Evolutionary conservation across 2,113 vertebrate species (phyloP).

Genomic region (Lonchura striata): DNA sequence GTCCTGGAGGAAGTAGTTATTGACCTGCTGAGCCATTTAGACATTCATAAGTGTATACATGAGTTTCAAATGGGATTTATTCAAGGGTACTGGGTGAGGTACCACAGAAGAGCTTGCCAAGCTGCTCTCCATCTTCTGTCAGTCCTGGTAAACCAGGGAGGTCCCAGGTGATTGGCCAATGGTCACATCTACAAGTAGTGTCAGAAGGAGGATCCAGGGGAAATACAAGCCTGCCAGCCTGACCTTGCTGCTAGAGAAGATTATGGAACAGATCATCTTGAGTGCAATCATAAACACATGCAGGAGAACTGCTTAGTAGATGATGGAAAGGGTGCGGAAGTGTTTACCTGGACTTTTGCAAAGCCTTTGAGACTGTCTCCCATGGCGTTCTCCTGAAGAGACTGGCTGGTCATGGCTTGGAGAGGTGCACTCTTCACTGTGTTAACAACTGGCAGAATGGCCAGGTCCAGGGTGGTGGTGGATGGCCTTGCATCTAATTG

Average conservation of each 20-base stretch:
- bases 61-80: neutral
- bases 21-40: neutral
- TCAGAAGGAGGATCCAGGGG: neutral
- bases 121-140: neutral
- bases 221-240: neutral
- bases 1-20: neutral
- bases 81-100: neutral
- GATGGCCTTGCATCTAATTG: neutral
- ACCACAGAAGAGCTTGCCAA: rapidly evolving
- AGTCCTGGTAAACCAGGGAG: neutral
- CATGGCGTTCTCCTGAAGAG: rapidly evolving
- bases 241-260: neutral
- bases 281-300: no score
- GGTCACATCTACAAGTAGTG: neutral
- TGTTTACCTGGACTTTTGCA: no score
- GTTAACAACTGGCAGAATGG: neutral
- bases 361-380: neutral
- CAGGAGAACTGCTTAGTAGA: neutral
- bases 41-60: neutral
- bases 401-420: neutral
- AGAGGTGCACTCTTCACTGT: neutral
- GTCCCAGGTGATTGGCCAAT: neutral
- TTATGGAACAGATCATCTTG: neutral
- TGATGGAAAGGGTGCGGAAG: neutral
- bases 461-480: neutral